A percentile compares a stretch with the other conserved stretches of the same genome.
These are phyloP conservation scores for Stenopsyche tienmushanensis DNA, from an alignment of 1,140 invertebrate species.

Conservation along the genomic window DNA sequence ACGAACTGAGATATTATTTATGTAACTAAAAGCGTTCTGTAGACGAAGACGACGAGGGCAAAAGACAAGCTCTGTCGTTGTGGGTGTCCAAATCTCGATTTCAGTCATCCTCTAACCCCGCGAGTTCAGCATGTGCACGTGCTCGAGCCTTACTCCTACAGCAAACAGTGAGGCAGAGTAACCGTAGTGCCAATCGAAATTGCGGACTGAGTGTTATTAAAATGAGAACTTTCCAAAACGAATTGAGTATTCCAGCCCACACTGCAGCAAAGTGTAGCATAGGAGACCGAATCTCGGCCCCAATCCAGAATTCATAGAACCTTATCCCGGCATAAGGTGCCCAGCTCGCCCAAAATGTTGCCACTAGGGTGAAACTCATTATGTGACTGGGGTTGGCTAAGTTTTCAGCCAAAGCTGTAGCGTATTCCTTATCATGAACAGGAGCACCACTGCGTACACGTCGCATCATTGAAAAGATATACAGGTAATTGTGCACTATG, in stretches of 20 bases:
- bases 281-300: constrained; percentile 68
- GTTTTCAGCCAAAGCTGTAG: constrained; percentile 86
- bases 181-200: constrained; percentile 82
- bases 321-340: constrained; percentile 81
- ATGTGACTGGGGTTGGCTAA: constrained; percentile 90
- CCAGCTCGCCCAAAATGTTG: constrained; percentile 91
- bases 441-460: constrained; percentile 74
- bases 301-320: constrained; percentile 61
- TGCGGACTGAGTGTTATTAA: constrained; percentile 85
- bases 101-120: constrained; percentile 81
- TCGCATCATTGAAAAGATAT: constrained; percentile 89
- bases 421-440: constrained; percentile 92
- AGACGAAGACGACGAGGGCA: neutral
- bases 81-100: neutral
- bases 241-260: constrained; percentile 92
- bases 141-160: constrained; percentile 72
- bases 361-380: constrained; percentile 89
- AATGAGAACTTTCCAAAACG: constrained; percentile 91
- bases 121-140: constrained; percentile 75
- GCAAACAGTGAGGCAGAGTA: constrained; percentile 87
- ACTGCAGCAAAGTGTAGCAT: constrained; percentile 89
- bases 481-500: constrained; percentile 89
- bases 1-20: too few species aligned
- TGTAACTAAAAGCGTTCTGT: neutral
- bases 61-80: neutral